These are phyloP conservation scores for Lithophane semibrunnea DNA, from an alignment of 2,888 invertebrate species.

Conservation along the genomic window DNA sequence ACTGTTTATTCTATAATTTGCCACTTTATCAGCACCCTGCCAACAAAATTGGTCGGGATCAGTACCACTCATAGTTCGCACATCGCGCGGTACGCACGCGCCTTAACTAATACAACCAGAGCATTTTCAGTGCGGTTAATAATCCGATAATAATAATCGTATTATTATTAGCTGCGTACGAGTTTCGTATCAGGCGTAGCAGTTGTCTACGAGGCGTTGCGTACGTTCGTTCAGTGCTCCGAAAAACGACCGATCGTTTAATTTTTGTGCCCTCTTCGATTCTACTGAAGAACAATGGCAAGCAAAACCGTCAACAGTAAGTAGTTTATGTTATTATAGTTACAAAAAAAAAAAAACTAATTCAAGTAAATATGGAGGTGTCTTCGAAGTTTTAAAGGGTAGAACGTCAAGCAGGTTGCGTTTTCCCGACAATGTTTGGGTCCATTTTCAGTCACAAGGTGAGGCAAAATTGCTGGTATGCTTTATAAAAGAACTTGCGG, in stretches of 20 bases:
- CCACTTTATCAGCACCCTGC: conserved; percentile 75
- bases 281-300: conserved; percentile 73
- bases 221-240: conserved; percentile 65
- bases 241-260: conserved; percentile 51
- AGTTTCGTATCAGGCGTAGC: conserved; percentile 83
- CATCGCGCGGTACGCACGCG: conserved; percentile 81
- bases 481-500: background rate
- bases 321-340: conserved; percentile 62
- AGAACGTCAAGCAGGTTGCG: background rate
- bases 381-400: conserved; percentile 14
- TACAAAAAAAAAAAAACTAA: background rate
- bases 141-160: conserved; percentile 71
- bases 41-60: conserved; percentile 74
- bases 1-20: conserved; percentile 79
- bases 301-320: conserved; percentile 77
- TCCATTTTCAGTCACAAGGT: background rate
- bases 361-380: background rate
- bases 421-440: background rate
- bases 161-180: conserved; percentile 74
- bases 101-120: conserved; percentile 65
- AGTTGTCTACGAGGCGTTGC: conserved; percentile 76
- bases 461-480: no score
- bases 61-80: conserved; percentile 78
- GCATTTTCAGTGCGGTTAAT: conserved; percentile 71
- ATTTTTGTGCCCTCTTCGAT: conserved; percentile 61